Evolutionary conservation across 1,140 invertebrate genomes (phyloP).

Genomic region (Apocrypta bakeri): DNA sequence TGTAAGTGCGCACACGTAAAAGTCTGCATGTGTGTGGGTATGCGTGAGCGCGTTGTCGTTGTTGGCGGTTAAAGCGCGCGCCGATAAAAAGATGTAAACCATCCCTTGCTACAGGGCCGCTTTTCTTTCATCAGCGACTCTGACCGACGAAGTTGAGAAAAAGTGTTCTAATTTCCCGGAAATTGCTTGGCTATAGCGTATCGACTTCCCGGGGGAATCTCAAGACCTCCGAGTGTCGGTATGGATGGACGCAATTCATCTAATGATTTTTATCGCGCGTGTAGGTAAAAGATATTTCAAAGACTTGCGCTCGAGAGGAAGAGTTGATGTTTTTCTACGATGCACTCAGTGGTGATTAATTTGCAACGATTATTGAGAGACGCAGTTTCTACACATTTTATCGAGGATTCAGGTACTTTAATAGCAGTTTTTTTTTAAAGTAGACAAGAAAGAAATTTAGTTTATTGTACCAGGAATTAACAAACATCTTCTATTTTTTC

Average conservation of each 20-base stretch:
- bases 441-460: background rate
- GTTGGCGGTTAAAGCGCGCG: constrained; percentile 28
- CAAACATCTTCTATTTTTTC: too few species aligned
- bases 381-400: background rate
- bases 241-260: background rate
- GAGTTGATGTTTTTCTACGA: background rate
- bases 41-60: constrained; percentile 27
- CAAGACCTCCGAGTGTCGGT: constrained; percentile 7
- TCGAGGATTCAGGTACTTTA: background rate
- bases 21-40: too few species aligned
- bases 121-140: constrained; percentile 6
- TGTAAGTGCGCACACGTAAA: background rate
- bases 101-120: background rate
- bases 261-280: constrained; percentile 20
- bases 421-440: background rate
- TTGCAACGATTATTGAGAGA: constrained; percentile 44
- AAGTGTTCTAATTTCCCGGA: constrained; percentile 50
- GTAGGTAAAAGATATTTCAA: background rate
- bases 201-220: constrained; percentile 20
- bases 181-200: constrained; percentile 18
- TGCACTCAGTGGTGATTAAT: constrained; percentile 18
- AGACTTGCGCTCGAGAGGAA: background rate
- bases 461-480: too few species aligned
- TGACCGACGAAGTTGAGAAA: constrained; percentile 5
- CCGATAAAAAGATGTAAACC: constrained; percentile 38